Evolutionary conservation across 2,888 invertebrate species (phyloP), one percentile per base, ranked within the genome.

Genomic region (Mayetiola destructor): DNA sequence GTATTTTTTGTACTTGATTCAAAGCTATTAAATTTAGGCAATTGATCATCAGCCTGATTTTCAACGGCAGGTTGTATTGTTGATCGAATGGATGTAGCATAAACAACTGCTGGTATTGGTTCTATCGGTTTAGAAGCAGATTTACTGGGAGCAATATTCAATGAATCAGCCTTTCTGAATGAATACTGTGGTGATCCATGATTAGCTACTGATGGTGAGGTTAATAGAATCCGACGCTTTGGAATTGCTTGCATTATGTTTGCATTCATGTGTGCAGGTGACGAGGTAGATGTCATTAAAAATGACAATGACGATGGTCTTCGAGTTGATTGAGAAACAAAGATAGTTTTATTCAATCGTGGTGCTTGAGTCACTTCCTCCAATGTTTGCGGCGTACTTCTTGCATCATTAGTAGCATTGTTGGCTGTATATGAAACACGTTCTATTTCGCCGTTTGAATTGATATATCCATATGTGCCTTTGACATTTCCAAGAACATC

Each of bases 401-500:
- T 73, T 68, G 42, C 67, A 64, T 14, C 75, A 72, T 37, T 57
- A 0, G 77, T 76, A 58, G 71, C 73, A 55, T 76, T 76, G 66
- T 76, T 75, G 8, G 75, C 74, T 18, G 76, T 76, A 68, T 88
- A 88, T 1, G 87, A 85, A 56, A 88, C 85, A 58, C 86, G 77
- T 73, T 88, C 87, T 58, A 88, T 80, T 67, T 84, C 81, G 8
- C 88, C 88, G 66, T 80, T 78, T 58, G 80, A 80, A 66, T 87
- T 87, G 55, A 88, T 76, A 68, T 85, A 88, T 42, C 88, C 88
- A 66, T 86, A 88, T 56, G 87, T 88, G 39, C 88, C 88, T 69
- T 86, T 87, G 61, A 88, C 84, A 68, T 86, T 85, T 9, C 87
- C 87, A 60, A 81, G 73, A 54, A 85, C 84, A 69, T 86, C 86